A percentile compares a stretch with the other conserved stretches of the same genome.
phyloP scores from a whole-genome alignment of 2,113 vertebrate species.

The Nycticryphes semicollaris region DNA sequence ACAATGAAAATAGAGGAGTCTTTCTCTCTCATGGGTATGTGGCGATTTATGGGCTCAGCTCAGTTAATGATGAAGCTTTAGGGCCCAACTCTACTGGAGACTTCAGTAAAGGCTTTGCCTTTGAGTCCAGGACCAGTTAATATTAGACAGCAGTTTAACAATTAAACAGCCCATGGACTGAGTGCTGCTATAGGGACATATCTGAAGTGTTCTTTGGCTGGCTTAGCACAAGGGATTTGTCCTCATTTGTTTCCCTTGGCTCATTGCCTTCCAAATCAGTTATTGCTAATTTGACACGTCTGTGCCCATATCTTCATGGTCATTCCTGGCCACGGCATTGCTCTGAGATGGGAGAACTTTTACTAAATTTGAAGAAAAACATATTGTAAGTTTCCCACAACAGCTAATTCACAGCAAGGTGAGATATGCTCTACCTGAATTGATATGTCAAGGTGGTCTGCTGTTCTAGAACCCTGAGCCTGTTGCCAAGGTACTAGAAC shows the following conservation, averaged over 20 bases:
- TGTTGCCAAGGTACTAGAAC: not conserved
- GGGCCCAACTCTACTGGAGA: not conserved
- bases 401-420: not conserved
- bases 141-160: not conserved
- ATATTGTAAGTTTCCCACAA: not conserved
- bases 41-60: not conserved
- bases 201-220: not conserved
- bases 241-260: not conserved
- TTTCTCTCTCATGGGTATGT: not conserved
- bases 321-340: not conserved
- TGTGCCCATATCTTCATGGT: not conserved
- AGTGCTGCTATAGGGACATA: not conserved
- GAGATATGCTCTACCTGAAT: not conserved
- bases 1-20: not conserved
- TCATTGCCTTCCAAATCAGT: not conserved
- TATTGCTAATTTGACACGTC: not conserved
- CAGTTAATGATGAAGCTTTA: not conserved
- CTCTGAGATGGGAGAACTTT: not conserved
- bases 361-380: not conserved
- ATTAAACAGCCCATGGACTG: not conserved
- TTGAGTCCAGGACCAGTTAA: not conserved
- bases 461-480: not conserved
- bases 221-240: not conserved
- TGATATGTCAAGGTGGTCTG: not conserved
- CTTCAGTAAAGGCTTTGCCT: not conserved